Percentiles rank a stretch among this genome's conserved stretches.
Evolutionary conservation across 2,888 invertebrate species (phyloP).

Genomic region (Drosophila cracens): DNA sequence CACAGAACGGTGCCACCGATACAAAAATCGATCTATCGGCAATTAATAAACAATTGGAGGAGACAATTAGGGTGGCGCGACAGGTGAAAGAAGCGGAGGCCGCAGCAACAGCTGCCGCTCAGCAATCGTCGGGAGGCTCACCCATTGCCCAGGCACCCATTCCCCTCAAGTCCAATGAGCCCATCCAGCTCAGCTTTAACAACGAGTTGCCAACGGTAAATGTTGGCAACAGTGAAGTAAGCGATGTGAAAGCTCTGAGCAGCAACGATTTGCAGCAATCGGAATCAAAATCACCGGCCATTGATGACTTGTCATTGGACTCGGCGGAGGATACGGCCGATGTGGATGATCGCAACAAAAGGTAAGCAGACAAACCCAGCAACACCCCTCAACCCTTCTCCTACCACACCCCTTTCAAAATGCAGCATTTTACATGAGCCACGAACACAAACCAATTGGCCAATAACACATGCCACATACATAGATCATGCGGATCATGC

Average conservation of each 20-base stretch:
- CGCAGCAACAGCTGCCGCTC: slow-evolving; percentile 70
- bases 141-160: slow-evolving; percentile 69
- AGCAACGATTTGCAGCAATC: slow-evolving; percentile 86
- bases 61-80: slow-evolving; percentile 85
- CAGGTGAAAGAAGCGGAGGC: slow-evolving; percentile 84
- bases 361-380: slow-evolving; percentile 82
- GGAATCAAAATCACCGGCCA: slow-evolving; percentile 88
- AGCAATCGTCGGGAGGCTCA: slow-evolving; percentile 37
- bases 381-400: neutral
- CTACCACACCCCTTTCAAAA: neutral
- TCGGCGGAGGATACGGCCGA: slow-evolving; percentile 89
- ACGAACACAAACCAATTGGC: slow-evolving; percentile 14
- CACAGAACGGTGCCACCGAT: slow-evolving; percentile 83
- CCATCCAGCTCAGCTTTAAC: slow-evolving; percentile 82
- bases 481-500: neutral
- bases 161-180: slow-evolving; percentile 67
- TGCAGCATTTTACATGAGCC: slow-evolving; percentile 6
- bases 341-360: slow-evolving; percentile 93
- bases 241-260: slow-evolving; percentile 61
- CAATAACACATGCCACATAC: neutral
- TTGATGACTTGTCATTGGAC: slow-evolving; percentile 90
- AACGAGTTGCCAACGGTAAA: slow-evolving; percentile 75
- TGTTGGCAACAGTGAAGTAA: slow-evolving; percentile 69
- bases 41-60: slow-evolving; percentile 84
- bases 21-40: slow-evolving; percentile 84